Evolutionary conservation across 2,797 vertebrate genomes (phyloP).

Genomic region (Sebastes paucispinis): DNA sequence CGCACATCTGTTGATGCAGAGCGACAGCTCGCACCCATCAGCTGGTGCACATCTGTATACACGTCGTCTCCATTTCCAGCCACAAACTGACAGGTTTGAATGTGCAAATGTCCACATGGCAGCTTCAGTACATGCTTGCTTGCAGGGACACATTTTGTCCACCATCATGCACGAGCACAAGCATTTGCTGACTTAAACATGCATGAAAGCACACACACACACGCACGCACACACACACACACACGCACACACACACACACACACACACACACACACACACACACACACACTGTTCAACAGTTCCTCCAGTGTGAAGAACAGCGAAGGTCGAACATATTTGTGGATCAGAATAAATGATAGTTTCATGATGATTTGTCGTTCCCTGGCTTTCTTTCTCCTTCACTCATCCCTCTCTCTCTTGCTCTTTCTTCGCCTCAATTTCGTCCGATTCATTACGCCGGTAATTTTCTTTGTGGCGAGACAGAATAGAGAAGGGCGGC

Average conservation of each 20-base stretch:
- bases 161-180: background rate
- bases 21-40: background rate
- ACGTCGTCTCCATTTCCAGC: background rate
- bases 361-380: constrained; percentile 11
- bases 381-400: background rate
- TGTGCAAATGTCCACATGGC: background rate
- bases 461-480: constrained; percentile 15
- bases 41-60: background rate
- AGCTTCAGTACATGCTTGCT: no score
- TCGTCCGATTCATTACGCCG: constrained; percentile 10
- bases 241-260: no score
- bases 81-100: background rate
- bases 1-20: background rate
- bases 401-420: background rate
- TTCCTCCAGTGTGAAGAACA: background rate
- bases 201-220: background rate
- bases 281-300: background rate
- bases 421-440: background rate
- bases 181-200: background rate
- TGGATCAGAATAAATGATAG: background rate
- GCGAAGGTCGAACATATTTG: constrained; percentile 26
- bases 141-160: background rate
- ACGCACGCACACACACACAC: no score
- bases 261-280: no score
- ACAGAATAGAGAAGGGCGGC: background rate